Evolutionary conservation across 30 jellyfish, hydroid and myxozoan genomes (phyloP).

Genomic region (Clytia hemisphaerica): DNA sequence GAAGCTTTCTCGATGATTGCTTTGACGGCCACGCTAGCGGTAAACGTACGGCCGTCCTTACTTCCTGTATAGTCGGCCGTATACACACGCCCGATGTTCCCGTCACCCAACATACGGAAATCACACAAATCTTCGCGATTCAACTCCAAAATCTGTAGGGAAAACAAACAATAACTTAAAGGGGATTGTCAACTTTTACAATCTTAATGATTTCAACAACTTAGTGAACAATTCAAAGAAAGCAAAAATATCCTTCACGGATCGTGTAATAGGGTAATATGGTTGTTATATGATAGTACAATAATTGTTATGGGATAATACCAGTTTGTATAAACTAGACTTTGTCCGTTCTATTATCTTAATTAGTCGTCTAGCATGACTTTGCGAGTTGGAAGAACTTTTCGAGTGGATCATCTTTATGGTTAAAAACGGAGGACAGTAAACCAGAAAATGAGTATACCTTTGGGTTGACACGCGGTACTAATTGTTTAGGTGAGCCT

Average conservation of each 20-base stretch:
- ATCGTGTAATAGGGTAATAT: no score
- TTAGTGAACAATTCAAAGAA: not conserved
- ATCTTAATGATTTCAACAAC: not conserved
- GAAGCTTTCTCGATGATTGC: conserved; percentile 82
- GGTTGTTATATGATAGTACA: no score
- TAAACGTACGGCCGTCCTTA: conserved; percentile 60
- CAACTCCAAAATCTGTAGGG: conserved; percentile 67
- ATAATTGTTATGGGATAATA: no score
- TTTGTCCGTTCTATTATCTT: no score
- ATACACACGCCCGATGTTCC: conserved; percentile 86
- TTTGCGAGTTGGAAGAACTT: no score
- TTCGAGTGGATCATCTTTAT: no score
- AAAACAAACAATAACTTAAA: not conserved
- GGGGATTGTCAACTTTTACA: not conserved
- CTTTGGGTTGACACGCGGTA: conserved; percentile 85
- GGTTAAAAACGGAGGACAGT: no score
- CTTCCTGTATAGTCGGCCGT: conserved; percentile 78
- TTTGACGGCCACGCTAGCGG: conserved; percentile 86
- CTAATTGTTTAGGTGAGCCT: conserved; percentile 57
- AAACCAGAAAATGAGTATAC: conserved; percentile 18
- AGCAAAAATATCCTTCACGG: no score
- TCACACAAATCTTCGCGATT: conserved; percentile 92
- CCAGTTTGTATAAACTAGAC: no score
- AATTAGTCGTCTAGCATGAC: no score
- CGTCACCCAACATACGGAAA: conserved; percentile 87